These are phyloP conservation scores for Deilephila porcellus DNA, from an alignment of 2,888 invertebrate species.

Conservation along the genomic window DNA sequence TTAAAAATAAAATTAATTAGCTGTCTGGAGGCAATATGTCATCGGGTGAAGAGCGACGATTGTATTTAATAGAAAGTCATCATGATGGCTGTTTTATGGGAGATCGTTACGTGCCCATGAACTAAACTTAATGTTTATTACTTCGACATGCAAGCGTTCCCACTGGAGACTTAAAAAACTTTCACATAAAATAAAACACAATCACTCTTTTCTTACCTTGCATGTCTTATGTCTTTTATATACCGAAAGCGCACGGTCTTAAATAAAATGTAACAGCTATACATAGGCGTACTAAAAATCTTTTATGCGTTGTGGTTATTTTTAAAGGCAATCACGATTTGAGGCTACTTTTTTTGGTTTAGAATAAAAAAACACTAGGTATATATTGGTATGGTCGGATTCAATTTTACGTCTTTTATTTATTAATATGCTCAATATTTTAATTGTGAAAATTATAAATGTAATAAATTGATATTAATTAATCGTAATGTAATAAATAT, in stretches of 20 bases:
- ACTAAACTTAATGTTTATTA: constrained; percentile 51
- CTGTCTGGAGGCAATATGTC: constrained; percentile 28
- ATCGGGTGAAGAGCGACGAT: constrained; percentile 24
- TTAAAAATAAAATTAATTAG: constrained; percentile 25
- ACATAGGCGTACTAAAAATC: neutral
- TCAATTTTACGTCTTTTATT: too few species aligned
- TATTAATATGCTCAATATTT: too few species aligned
- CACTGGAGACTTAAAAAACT: constrained; percentile 27
- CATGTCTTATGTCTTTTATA: constrained; percentile 1
- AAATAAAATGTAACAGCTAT: neutral
- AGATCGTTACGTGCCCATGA: constrained; percentile 49
- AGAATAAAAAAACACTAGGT: too few species aligned
- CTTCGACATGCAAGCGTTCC: constrained; percentile 50
- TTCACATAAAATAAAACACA: constrained; percentile 16
- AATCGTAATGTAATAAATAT: neutral
- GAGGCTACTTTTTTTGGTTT: too few species aligned
- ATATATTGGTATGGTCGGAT: too few species aligned
- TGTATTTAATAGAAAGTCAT: constrained; percentile 48
- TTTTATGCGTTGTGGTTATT: neutral
- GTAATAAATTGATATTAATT: too few species aligned
- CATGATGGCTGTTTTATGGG: constrained; percentile 57
- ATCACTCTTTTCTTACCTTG: constrained; percentile 21
- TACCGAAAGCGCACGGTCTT: neutral
- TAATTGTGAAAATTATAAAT: too few species aligned
- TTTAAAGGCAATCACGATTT: too few species aligned